Evolutionary conservation across 2,797 vertebrate genomes (phyloP).

Genomic region (Sebastes hubbsi): DNA sequence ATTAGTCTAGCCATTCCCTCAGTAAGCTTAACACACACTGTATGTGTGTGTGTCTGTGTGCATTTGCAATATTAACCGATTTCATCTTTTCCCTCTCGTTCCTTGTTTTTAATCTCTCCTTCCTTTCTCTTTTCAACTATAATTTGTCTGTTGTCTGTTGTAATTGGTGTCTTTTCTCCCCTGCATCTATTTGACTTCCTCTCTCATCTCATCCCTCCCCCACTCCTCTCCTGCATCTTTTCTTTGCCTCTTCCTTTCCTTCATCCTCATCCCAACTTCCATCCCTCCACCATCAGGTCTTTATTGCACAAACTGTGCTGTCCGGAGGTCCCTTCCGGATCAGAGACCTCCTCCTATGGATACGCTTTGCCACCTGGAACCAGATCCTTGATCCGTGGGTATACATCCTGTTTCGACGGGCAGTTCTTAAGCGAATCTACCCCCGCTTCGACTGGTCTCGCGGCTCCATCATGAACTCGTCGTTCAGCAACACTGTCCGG

Average conservation of each 20-base stretch:
- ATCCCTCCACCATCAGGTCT: slow-evolving; percentile 81
- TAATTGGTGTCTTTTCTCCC: neutral
- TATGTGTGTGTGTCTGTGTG: neutral
- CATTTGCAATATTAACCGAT: slow-evolving; percentile 29
- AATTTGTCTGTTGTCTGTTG: neutral
- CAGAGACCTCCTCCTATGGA: slow-evolving; percentile 83
- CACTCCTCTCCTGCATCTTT: neutral
- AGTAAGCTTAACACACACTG: neutral
- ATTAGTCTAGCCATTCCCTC: slow-evolving; percentile 7
- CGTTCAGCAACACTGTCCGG: slow-evolving; percentile 75
- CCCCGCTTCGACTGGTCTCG: slow-evolving; percentile 80
- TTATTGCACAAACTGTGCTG: slow-evolving; percentile 87
- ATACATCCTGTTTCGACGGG: slow-evolving; percentile 93
- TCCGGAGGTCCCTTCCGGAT: slow-evolving; percentile 25
- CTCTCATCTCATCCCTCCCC: neutral
- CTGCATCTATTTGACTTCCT: neutral
- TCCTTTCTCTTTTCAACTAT: neutral
- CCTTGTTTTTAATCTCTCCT: neutral
- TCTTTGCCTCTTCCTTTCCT: neutral
- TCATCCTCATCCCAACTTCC: neutral
- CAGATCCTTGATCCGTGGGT: slow-evolving; percentile 98
- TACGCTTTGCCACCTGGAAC: slow-evolving; percentile 95
- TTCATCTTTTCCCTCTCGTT: neutral
- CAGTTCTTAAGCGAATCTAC: slow-evolving; percentile 86
- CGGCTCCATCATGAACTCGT: slow-evolving; percentile 78